phyloP scores from a whole-genome alignment of 2,113 vertebrate genomes.

The Rafetus swinhoei region DNA sequence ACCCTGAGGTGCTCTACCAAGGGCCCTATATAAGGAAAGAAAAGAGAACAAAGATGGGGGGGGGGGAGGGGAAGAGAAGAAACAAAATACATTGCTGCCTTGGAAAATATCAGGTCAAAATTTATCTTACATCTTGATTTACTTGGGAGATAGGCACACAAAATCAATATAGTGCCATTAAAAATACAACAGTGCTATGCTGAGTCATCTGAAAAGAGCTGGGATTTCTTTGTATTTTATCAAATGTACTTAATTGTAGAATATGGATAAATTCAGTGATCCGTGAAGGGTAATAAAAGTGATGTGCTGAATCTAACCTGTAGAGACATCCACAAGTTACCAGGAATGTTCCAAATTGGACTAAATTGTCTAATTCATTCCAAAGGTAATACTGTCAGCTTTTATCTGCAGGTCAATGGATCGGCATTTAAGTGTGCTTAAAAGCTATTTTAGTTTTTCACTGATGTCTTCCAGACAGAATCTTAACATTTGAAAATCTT shows the following conservation, averaged over 20 bases:
- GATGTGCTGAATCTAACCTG: constrained; percentile 4
- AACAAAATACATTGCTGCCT: not conserved
- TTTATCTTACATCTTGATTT: constrained; percentile 40
- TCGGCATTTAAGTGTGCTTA: not conserved
- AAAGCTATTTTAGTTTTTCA: not conserved
- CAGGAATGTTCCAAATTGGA: constrained; percentile 19
- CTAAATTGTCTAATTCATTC: not conserved
- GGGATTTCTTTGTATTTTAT: constrained; percentile 32
- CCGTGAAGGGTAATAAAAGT: constrained; percentile 66
- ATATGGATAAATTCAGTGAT: constrained; percentile 44
- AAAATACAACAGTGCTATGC: constrained; percentile 53
- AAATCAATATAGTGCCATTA: constrained; percentile 51
- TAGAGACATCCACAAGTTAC: not conserved
- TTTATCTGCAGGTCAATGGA: not conserved
- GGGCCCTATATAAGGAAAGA: not conserved
- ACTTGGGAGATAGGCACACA: constrained; percentile 47
- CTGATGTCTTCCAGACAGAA: not conserved
- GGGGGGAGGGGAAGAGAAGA: not conserved
- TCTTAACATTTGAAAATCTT: not conserved
- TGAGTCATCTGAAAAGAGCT: constrained; percentile 40
- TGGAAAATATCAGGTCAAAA: constrained; percentile 43
- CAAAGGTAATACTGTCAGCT: constrained; percentile 16
- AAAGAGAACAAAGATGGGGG: not conserved
- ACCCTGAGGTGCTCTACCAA: not conserved
- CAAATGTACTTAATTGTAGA: constrained; percentile 50